These are phyloP conservation scores for Pachypeltis micranthus DNA, from an alignment of 1,140 invertebrate species.

Conservation along the genomic window DNA sequence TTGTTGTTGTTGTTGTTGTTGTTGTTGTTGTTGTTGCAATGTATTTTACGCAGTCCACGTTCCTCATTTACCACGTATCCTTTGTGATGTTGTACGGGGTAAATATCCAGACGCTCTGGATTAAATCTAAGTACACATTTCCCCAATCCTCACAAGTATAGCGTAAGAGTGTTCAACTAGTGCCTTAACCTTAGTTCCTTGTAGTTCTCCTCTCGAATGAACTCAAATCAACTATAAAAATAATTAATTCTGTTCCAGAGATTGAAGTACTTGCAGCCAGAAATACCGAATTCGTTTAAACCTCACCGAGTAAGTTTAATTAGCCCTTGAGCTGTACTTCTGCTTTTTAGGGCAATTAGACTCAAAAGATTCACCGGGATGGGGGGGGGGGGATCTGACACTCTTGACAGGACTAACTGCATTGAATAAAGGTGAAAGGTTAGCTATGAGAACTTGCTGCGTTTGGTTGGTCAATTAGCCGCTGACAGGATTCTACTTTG, in stretches of 20 bases:
- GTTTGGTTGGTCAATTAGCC: background rate
- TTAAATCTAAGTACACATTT: background rate
- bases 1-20: too few species aligned
- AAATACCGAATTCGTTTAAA: constrained; percentile 18
- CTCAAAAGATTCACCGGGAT: background rate
- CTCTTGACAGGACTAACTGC: too few species aligned
- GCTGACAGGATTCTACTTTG: background rate
- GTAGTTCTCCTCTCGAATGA: background rate
- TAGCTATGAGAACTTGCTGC: background rate
- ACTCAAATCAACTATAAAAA: background rate
- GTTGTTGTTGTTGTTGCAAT: too few species aligned
- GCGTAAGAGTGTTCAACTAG: background rate
- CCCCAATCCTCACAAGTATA: background rate
- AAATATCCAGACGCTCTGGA: background rate
- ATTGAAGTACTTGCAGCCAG: constrained; percentile 22
- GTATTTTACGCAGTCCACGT: too few species aligned
- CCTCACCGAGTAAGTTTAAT: constrained; percentile 15
- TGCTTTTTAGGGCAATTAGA: too few species aligned
- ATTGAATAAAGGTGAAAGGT: background rate
- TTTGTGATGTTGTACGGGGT: background rate
- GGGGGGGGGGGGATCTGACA: too few species aligned
- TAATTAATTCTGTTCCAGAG: constrained; percentile 18
- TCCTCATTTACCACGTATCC: too few species aligned
- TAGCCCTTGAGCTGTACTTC: too few species aligned
- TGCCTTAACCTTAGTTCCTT: background rate